These are phyloP conservation scores for Paedocypris micromegethes DNA, from an alignment of 2,797 vertebrate genomes.

Conservation along the genomic window DNA sequence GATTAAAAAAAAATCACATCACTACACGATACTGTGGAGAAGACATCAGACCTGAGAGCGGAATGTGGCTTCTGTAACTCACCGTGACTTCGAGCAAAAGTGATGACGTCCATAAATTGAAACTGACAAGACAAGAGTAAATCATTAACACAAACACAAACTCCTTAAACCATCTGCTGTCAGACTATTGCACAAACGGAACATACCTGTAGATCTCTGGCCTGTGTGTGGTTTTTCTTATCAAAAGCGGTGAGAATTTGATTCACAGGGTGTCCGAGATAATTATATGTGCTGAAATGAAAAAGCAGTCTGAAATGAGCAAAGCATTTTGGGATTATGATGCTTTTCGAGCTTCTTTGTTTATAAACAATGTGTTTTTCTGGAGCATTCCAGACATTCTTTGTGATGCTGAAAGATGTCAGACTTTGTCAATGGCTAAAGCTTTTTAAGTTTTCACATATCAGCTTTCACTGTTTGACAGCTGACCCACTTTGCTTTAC, in stretches of 20 bases:
- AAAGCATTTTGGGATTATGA: neutral
- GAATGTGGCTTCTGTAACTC: constrained; percentile 48
- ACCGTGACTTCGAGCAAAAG: constrained; percentile 70
- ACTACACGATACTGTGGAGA: neutral
- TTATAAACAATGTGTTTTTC: neutral
- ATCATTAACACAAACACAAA: neutral
- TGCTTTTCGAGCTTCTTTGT: neutral
- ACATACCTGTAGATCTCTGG: constrained; percentile 79
- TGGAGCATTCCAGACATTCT: neutral
- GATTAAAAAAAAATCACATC: neutral
- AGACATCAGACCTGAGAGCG: neutral
- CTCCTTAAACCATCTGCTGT: neutral
- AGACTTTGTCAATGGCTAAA: too few relatives aligned
- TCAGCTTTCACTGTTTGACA: too few relatives aligned
- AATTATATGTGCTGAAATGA: constrained; percentile 85
- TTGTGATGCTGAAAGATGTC: too few relatives aligned
- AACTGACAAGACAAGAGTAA: constrained; percentile 12
- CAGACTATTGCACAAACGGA: constrained; percentile 2
- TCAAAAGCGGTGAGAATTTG: constrained; percentile 76
- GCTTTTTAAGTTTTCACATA: too few relatives aligned
- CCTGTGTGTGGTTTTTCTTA: constrained; percentile 63
- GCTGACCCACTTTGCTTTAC: too few relatives aligned
- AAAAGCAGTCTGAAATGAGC: neutral
- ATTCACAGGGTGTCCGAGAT: constrained; percentile 70
- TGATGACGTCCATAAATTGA: constrained; percentile 63